Percentiles rank a stretch among this genome's conserved stretches.
These are phyloP conservation scores for Spinibarbus caldwelli DNA, from an alignment of 2,797 vertebrate genomes.

Conservation along the genomic window DNA sequence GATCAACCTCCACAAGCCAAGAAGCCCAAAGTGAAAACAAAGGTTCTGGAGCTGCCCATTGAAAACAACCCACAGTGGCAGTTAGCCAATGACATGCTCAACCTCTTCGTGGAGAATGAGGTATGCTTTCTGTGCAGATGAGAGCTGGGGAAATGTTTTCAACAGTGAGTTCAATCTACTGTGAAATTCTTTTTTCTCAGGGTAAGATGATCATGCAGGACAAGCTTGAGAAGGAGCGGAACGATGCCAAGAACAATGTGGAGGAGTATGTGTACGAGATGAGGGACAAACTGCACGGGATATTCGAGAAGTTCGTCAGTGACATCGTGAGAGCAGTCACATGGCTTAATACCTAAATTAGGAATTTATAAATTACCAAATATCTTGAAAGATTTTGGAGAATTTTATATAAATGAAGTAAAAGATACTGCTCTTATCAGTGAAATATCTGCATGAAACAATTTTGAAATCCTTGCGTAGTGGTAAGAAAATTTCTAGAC, in stretches of 20 bases:
- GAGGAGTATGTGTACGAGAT: slow-evolving; percentile 99
- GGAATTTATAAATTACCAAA: not conserved
- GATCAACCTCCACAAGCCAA: slow-evolving; percentile 97
- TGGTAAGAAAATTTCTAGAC: not conserved
- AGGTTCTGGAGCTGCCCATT: slow-evolving; percentile 92
- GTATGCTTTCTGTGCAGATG: slow-evolving; percentile 71
- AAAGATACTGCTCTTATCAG: no score
- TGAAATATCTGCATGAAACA: not conserved
- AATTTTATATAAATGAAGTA: not conserved
- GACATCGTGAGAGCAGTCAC: slow-evolving; percentile 81
- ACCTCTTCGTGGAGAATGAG: slow-evolving; percentile 95
- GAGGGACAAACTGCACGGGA: slow-evolving; percentile 90
- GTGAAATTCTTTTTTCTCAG: slow-evolving; percentile 68
- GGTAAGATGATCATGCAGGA: slow-evolving; percentile 99
- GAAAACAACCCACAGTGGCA: slow-evolving; percentile 92
- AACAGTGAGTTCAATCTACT: not conserved
- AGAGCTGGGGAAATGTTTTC: not conserved
- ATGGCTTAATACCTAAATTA: not conserved
- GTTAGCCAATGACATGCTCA: slow-evolving; percentile 88
- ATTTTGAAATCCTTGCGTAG: not conserved
- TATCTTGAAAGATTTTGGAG: not conserved
- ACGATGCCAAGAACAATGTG: slow-evolving; percentile 96
- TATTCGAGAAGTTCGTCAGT: slow-evolving; percentile 91
- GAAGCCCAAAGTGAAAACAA: slow-evolving; percentile 98
- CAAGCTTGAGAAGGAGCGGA: slow-evolving; percentile 97